Conservation (phyloP, 2,888 invertebrate genomes). For the Drosophila demipolita region DNA sequence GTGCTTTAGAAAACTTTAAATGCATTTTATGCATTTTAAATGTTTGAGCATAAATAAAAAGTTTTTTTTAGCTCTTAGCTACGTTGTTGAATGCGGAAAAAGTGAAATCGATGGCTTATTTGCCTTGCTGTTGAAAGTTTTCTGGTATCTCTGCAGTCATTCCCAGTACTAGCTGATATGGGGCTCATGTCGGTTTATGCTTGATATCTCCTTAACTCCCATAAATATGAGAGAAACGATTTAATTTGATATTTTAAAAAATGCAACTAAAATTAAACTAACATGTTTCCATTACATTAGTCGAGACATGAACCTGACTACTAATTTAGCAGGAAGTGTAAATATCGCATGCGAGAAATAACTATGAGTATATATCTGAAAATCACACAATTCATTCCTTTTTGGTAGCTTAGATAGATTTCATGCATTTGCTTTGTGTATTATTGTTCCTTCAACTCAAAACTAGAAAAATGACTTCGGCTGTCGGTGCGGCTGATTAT, state of each 20-base stretch:
- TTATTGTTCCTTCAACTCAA: slow-evolving; percentile 41
- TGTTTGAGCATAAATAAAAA: background rate
- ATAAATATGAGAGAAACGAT: no score
- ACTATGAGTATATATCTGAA: background rate
- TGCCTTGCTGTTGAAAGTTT: background rate
- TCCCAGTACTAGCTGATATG: no score
- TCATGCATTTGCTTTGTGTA: background rate
- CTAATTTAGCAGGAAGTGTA: no score
- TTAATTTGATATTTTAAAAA: no score
- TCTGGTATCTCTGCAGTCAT: no score
- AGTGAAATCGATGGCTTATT: background rate
- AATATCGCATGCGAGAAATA: no score
- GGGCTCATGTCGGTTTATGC: no score
- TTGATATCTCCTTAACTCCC: no score
- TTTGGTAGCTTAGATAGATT: background rate
- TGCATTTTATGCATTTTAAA: background rate
- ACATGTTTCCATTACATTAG: no score
- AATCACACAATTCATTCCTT: background rate
- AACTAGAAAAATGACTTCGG: slow-evolving; percentile 15
- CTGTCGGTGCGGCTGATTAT: slow-evolving; percentile 15
- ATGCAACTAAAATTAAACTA: no score
- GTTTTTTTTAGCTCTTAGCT: background rate
- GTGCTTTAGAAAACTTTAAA: background rate
- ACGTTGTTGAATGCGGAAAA: background rate
- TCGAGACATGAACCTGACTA: no score